Conservation (phyloP, 2,113 vertebrate species). For the Elachura formosa region DNA sequence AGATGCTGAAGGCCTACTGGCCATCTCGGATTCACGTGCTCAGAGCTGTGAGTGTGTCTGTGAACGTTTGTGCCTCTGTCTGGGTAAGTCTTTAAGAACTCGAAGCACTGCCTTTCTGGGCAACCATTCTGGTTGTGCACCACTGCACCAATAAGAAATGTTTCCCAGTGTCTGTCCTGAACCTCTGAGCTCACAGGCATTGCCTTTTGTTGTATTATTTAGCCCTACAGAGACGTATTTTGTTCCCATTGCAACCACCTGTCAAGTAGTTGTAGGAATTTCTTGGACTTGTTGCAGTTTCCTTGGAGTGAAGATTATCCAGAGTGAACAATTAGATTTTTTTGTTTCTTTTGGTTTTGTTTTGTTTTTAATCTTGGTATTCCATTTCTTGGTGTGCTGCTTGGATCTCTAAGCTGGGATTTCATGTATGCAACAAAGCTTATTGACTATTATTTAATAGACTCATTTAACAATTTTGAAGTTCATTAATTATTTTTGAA, state of each 20-base stretch:
- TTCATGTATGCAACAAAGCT: background rate
- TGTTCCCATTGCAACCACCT: background rate
- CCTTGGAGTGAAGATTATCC: conserved; percentile 20
- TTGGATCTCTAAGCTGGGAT: background rate
- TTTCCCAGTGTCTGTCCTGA: background rate
- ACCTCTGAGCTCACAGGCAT: background rate
- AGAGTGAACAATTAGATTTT: background rate
- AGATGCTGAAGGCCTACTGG: background rate
- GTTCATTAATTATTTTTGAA: background rate
- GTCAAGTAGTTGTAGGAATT: conserved; percentile 19
- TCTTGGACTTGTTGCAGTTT: conserved; percentile 1
- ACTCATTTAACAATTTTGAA: background rate
- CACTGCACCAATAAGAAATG: background rate
- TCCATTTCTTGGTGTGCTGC: background rate
- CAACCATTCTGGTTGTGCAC: background rate
- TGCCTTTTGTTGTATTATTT: background rate
- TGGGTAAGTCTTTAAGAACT: background rate
- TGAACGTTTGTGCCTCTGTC: background rate
- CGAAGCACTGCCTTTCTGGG: background rate
- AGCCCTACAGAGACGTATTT: background rate
- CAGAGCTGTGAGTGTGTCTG: background rate
- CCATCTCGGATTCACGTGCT: background rate
- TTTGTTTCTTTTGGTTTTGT: background rate
- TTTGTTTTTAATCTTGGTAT: background rate
- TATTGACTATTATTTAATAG: background rate